Evolutionary conservation across 2,888 invertebrate species (phyloP).

Genomic region (Exocentrus adspersus): DNA sequence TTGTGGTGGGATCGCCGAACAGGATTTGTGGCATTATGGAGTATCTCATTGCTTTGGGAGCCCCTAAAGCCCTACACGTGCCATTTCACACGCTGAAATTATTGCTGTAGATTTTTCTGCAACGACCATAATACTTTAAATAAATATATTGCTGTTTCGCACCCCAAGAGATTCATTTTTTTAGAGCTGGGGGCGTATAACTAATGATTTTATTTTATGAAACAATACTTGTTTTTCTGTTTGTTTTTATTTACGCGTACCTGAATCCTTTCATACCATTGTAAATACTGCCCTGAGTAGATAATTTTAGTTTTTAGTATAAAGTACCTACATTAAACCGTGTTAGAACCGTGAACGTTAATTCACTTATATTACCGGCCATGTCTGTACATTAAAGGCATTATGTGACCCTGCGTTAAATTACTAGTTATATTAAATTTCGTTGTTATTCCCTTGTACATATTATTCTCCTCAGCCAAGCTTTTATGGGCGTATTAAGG

Average conservation of each 20-base stretch:
- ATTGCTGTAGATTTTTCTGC: constrained; percentile 16
- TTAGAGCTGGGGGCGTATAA: neutral
- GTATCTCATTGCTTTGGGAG: neutral
- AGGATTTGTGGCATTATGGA: constrained; percentile 12
- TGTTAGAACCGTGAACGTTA: no score
- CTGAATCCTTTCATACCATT: no score
- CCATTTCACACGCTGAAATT: constrained; percentile 19
- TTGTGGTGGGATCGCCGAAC: constrained; percentile 4
- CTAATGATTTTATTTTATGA: neutral
- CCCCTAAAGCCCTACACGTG: neutral
- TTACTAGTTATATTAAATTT: no score
- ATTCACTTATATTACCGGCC: no score
- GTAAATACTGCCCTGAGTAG: no score
- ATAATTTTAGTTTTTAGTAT: no score
- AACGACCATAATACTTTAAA: neutral
- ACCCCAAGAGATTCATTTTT: constrained; percentile 1
- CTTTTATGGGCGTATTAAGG: no score
- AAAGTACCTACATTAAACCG: no score
- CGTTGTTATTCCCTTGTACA: no score
- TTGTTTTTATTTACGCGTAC: neutral
- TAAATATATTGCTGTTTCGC: constrained; percentile 3
- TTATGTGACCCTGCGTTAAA: no score
- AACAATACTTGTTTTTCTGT: neutral
- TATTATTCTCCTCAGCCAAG: no score
- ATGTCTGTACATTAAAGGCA: no score